A percentile compares a stretch with the other conserved stretches of the same genome.
These are phyloP conservation scores for Gymnopithys bicolor DNA, from an alignment of 2,797 vertebrate species.

Conservation along the genomic window DNA sequence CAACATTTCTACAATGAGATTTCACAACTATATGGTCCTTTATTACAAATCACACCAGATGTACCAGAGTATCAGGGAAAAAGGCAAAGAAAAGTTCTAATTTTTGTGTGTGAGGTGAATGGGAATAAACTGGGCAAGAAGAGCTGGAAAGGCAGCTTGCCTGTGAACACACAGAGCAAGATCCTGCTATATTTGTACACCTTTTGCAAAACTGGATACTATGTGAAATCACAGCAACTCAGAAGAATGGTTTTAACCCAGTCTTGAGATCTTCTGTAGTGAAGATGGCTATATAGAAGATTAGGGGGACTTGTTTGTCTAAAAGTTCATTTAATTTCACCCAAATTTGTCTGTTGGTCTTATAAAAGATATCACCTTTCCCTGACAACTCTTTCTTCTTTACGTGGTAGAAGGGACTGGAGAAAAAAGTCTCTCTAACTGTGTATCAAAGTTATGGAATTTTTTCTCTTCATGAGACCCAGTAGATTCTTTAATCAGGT, in stretches of 20 bases:
- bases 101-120: background rate
- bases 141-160: background rate
- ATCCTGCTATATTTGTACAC: background rate
- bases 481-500: background rate
- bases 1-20: background rate
- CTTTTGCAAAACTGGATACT: background rate
- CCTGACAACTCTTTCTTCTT: background rate
- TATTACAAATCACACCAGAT: background rate
- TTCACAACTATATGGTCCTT: background rate
- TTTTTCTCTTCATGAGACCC: background rate
- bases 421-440: background rate
- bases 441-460: background rate
- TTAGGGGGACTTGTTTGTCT: background rate
- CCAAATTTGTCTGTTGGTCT: background rate
- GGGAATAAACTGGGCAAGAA: background rate
- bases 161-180: background rate
- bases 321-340: background rate
- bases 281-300: background rate
- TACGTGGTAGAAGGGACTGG: background rate
- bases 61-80: background rate
- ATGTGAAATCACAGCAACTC: background rate
- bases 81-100: background rate
- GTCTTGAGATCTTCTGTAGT: background rate
- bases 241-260: background rate
- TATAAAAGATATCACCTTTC: background rate